Base-by-base conservation (phyloP, 2,888 invertebrate species). In the Platycheirus rosarum region DNA sequence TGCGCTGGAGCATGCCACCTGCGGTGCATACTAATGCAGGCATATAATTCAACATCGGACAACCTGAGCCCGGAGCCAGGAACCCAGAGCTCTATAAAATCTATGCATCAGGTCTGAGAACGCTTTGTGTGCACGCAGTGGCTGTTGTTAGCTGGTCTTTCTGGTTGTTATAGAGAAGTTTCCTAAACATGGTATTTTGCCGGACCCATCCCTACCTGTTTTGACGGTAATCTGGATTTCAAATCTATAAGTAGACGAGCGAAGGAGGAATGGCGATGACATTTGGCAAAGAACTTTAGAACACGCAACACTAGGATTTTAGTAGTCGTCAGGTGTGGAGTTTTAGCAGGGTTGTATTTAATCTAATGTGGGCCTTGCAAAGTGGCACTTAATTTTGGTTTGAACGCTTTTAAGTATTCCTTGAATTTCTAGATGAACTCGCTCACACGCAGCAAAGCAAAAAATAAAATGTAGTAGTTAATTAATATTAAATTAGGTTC, bases 11-110 rank as follows among this genome's bases (percentile, higher is more conserved):
- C 80, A 80, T 80, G 60, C 80, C 76, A 80, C 80, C 76, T 80
- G 80, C 65, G 69, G 80, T 75, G 80, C 76, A 80, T 80, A 76
- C 75, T 80, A 80, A 80, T 80, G 80, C 80, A 80, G 76, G 74
- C 80, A 70, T 76, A 76, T 80, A 76, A 70, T 70, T 80, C 65
- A 76, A 65, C 80, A 80, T 70, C 51, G 80, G 80, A 75, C 80
- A 69, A 44, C 69, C 37, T 42, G 51, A 26, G 44, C 13, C 37
- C 8, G 13, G 16, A 1, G 14, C 5, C 18, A 20, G 23, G n/a
- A n/a, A 23, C 16, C 20, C 23, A 44, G 18, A 11, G 18, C 11
- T 37, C 60, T 51, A 80, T 16, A 53, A 57, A 80, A 76, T 70
- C 75, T 70, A 76, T 80, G 80, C 80, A 80, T 76, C 80, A 69